Evolutionary conservation across 2,113 vertebrate species (phyloP).

Genomic region (Centrocercus urophasianus): DNA sequence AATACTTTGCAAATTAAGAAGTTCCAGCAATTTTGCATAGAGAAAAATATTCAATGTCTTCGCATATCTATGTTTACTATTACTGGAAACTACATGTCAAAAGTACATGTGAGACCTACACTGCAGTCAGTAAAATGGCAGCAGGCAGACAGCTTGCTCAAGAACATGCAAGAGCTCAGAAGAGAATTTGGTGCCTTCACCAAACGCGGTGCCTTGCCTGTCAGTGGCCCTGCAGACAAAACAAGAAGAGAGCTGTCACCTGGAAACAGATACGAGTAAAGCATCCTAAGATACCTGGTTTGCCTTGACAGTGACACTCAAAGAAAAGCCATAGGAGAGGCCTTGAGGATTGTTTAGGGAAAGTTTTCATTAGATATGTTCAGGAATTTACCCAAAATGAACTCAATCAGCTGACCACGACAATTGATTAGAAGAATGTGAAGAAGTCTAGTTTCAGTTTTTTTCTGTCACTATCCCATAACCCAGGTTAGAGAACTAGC

Average conservation of each 20-base stretch:
- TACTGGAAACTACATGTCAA: neutral
- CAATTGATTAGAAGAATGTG: neutral
- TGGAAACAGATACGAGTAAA: neutral
- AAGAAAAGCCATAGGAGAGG: neutral
- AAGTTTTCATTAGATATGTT: neutral
- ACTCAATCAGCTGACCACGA: neutral
- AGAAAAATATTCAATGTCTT: neutral
- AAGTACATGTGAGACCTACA: fast-evolving
- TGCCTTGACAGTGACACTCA: neutral
- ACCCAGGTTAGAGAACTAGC: neutral
- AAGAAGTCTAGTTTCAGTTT: neutral
- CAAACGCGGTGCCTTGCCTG: too few species aligned
- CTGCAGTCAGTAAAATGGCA: neutral
- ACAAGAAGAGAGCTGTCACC: neutral
- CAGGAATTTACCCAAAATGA: neutral
- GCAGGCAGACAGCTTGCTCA: neutral
- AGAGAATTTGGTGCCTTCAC: neutral
- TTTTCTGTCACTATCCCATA: neutral
- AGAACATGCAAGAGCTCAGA: fast-evolving
- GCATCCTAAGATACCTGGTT: neutral
- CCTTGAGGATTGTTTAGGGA: neutral
- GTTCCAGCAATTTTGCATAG: neutral
- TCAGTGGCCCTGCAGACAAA: neutral
- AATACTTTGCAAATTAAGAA: neutral
- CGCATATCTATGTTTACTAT: fast-evolving